phyloP scores from a whole-genome alignment of 2,113 vertebrate species.

The Channa argus region DNA sequence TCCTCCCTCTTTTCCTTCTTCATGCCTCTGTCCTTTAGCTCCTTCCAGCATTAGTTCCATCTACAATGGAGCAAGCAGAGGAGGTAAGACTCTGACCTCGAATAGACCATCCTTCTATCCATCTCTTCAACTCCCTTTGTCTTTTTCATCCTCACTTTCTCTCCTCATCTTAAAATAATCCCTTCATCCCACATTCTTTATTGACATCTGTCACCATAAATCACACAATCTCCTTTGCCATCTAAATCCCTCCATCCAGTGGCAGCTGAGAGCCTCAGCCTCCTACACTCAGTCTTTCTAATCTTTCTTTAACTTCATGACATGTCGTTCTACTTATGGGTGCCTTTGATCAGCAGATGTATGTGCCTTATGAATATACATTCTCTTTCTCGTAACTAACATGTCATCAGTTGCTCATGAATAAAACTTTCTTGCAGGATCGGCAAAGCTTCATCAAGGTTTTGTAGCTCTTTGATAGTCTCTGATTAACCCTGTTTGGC shows the following conservation, averaged over 20 bases:
- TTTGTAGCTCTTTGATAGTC: conserved; percentile 29
- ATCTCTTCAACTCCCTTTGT: conserved; percentile 9
- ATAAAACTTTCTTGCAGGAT: conserved; percentile 25
- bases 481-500: conserved; percentile 67
- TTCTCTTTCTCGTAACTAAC: conserved; percentile 60
- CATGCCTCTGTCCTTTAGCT: conserved; percentile 67
- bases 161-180: conserved; percentile 28
- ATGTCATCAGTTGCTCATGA: conserved; percentile 34
- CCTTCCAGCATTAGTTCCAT: conserved; percentile 85
- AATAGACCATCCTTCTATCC: conserved; percentile 12
- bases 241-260: conserved; percentile 22
- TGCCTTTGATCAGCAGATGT: conserved; percentile 42
- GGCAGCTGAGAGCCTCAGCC: conserved; percentile 13
- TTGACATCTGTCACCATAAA: conserved; percentile 25
- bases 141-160: conserved; percentile 18
- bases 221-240: background rate
- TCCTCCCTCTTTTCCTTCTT: conserved; percentile 24
- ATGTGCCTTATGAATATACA: conserved; percentile 9
- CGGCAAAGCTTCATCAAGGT: conserved; percentile 37
- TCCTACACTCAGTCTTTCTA: conserved; percentile 33
- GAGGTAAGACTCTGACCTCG: conserved; percentile 79
- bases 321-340: conserved; percentile 52
- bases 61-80: conserved; percentile 84
- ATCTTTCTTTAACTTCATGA: conserved; percentile 37
- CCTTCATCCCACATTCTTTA: conserved; percentile 17